phyloP scores from a whole-genome alignment of 2,113 vertebrate species.

The Neotoma lepida region DNA sequence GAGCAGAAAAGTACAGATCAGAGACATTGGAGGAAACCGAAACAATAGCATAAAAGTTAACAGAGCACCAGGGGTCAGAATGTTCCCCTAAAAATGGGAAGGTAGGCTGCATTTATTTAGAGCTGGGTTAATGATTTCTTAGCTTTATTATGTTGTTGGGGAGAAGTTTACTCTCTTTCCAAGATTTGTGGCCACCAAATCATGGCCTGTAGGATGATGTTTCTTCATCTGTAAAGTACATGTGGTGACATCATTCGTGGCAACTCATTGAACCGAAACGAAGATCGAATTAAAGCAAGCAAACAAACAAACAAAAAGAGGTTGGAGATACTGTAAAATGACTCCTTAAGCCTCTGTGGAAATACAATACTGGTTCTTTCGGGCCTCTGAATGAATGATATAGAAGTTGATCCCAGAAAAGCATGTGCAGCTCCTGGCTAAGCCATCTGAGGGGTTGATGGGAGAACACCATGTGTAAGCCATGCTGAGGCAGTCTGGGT shows the following conservation, averaged over 20 bases:
- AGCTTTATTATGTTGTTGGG: background rate
- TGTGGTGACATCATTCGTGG: background rate
- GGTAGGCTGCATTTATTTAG: background rate
- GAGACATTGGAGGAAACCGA: background rate
- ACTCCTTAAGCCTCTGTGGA: background rate
- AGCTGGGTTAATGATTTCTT: background rate
- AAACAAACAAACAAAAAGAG: background rate
- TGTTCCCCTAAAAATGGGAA: background rate
- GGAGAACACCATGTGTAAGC: background rate
- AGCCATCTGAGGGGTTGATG: background rate
- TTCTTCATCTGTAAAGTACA: background rate
- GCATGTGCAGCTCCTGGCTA: background rate
- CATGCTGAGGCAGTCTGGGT: background rate
- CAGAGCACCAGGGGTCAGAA: background rate
- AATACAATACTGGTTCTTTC: background rate
- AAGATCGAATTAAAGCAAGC: background rate
- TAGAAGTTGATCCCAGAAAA: background rate
- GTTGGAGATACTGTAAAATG: background rate
- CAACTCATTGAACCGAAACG: background rate
- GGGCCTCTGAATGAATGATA: background rate
- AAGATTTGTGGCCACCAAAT: background rate
- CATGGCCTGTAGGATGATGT: background rate
- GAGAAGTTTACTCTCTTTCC: background rate
- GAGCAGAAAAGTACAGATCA: slow-evolving; percentile 2
- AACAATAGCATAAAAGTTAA: background rate